These are phyloP conservation scores for Blera fallax DNA, from an alignment of 2,888 invertebrate genomes.

Conservation along the genomic window DNA sequence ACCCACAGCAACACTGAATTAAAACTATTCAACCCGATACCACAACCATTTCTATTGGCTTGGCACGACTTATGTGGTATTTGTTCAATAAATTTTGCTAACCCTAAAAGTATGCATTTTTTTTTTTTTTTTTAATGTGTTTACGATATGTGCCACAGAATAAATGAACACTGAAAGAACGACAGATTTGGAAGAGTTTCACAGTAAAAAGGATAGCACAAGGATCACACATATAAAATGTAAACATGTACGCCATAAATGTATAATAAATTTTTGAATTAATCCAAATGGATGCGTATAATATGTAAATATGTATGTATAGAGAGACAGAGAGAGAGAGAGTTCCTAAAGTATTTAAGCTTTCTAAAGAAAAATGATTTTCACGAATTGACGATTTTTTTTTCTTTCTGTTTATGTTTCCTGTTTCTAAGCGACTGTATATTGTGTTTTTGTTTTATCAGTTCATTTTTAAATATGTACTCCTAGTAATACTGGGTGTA, in stretches of 20 bases:
- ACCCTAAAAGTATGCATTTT: constrained; percentile 20
- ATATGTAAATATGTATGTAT: too few species aligned
- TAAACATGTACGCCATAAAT: neutral
- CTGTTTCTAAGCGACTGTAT: constrained; percentile 5
- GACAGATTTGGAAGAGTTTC: constrained; percentile 10
- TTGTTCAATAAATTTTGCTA: too few species aligned
- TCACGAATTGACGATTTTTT: constrained; percentile 40
- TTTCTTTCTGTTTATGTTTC: neutral
- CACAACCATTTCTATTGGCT: constrained; percentile 2
- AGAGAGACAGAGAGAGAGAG: neutral
- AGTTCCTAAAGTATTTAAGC: neutral
- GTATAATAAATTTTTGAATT: neutral
- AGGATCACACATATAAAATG: constrained; percentile 6
- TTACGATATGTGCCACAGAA: constrained; percentile 23
- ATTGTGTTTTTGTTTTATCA: neutral
- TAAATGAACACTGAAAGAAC: constrained; percentile 25
- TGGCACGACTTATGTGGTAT: neutral
- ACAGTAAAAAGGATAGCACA: constrained; percentile 3
- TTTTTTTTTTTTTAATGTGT: neutral
- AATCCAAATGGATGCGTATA: too few species aligned
- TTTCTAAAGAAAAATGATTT: constrained; percentile 24
- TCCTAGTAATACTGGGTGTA: neutral
- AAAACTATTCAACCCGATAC: neutral
- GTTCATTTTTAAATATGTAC: constrained; percentile 25
- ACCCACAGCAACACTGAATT: neutral